These are phyloP conservation scores for Pedetes capensis DNA, from an alignment of 2,113 vertebrate genomes.

Conservation along the genomic window DNA sequence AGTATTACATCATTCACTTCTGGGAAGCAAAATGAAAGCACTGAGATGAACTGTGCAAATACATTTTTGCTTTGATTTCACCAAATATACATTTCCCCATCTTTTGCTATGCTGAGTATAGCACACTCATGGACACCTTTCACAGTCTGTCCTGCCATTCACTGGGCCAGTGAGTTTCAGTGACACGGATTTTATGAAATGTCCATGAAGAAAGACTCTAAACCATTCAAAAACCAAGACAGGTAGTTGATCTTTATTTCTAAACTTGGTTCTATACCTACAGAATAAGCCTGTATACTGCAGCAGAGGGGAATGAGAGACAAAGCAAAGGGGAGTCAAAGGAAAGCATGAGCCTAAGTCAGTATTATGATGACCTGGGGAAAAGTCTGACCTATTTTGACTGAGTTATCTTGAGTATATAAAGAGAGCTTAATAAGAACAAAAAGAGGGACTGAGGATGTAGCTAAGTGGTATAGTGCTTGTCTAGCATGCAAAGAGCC, in stretches of 20 bases:
- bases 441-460: no score
- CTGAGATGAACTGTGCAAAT: neutral
- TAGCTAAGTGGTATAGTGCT: no score
- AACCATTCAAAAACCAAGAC: neutral
- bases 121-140: neutral
- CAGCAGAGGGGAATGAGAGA: neutral
- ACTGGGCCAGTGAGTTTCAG: neutral
- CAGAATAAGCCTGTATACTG: neutral
- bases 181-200: neutral
- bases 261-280: neutral
- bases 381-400: neutral
- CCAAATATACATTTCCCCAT: neutral
- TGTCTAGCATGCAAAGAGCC: no score
- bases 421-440: neutral
- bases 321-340: neutral
- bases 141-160: neutral
- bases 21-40: neutral
- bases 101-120: neutral
- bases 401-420: neutral
- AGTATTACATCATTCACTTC: neutral
- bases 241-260: neutral
- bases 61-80: neutral
- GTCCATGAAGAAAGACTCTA: neutral
- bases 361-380: neutral
- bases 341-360: neutral